phyloP scores from a whole-genome alignment of 2,113 vertebrate genomes.

The Paradoxurus hermaphroditus region DNA sequence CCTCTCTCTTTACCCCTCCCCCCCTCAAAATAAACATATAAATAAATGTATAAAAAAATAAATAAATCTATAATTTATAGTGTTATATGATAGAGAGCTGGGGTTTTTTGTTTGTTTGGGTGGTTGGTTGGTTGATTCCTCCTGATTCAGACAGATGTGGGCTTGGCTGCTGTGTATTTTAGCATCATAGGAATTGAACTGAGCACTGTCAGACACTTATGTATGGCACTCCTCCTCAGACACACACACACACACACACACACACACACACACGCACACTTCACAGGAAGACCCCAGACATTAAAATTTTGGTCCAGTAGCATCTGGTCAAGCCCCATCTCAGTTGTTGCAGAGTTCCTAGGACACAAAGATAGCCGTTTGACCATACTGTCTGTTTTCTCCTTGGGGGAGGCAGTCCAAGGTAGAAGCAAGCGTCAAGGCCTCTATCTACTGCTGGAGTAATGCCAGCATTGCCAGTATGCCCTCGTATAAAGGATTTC shows the following conservation, averaged over 20 bases:
- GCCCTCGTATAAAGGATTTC: neutral
- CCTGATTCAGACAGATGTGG: neutral
- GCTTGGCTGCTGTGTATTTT: neutral
- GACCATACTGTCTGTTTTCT: neutral
- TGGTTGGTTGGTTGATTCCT: neutral
- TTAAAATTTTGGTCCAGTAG: neutral
- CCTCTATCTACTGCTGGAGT: neutral
- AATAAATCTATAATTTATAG: neutral
- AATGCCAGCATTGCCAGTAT: neutral
- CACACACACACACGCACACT: neutral
- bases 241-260: too few species aligned
- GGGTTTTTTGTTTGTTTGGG: neutral
- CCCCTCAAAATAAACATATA: too few species aligned
- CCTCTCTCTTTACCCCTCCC: too few species aligned
- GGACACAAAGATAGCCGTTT: neutral
- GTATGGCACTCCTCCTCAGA: neutral
- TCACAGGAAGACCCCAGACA: neutral
- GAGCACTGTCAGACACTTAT: neutral
- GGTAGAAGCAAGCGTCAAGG: neutral
- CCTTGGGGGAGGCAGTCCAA: neutral
- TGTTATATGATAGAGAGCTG: neutral
- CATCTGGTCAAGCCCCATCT: neutral
- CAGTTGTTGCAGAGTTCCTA: neutral
- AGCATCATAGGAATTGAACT: neutral
- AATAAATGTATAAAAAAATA: too few species aligned